phyloP scores from a whole-genome alignment of 2,888 invertebrate genomes.

The Stegana nigrithorax region DNA sequence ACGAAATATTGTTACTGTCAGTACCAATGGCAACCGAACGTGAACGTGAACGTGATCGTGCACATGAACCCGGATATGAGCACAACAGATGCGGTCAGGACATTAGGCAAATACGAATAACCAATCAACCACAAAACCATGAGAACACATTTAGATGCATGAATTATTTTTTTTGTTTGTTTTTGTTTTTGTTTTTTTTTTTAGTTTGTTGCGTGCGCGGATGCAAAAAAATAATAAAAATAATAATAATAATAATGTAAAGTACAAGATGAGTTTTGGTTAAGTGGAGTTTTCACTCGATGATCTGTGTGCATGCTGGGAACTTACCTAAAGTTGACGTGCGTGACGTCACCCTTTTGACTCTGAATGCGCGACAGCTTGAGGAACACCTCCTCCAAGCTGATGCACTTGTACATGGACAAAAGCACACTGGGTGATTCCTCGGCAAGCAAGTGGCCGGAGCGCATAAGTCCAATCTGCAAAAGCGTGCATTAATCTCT shows the following conservation, averaged over 20 bases:
- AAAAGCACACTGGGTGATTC: slow-evolving; percentile 87
- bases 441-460: slow-evolving; percentile 90
- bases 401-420: slow-evolving; percentile 84
- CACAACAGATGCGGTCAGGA: slow-evolving; percentile 31
- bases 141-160: slow-evolving; percentile 48
- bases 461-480: slow-evolving; percentile 94
- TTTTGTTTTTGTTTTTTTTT: not conserved
- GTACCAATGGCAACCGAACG: too few species aligned
- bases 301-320: slow-evolving; percentile 11
- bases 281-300: too few species aligned
- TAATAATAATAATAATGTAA: slow-evolving; percentile 13
- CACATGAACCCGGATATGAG: too few species aligned
- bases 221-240: slow-evolving; percentile 28
- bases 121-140: slow-evolving; percentile 2
- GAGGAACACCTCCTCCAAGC: slow-evolving; percentile 92
- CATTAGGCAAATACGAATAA: slow-evolving; percentile 8
- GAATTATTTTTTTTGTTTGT: slow-evolving; percentile 16
- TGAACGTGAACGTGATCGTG: too few species aligned
- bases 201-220: slow-evolving; percentile 11
- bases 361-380: slow-evolving; percentile 87
- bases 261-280: too few species aligned
- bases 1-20: slow-evolving; percentile 80
- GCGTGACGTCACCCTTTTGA: slow-evolving; percentile 71
- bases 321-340: slow-evolving; percentile 68
- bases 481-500: not conserved